Percentiles rank a stretch among this genome's conserved stretches.
Evolutionary conservation across 2,797 vertebrate genomes (phyloP).

Genomic region (Artibeus jamaicensis): DNA sequence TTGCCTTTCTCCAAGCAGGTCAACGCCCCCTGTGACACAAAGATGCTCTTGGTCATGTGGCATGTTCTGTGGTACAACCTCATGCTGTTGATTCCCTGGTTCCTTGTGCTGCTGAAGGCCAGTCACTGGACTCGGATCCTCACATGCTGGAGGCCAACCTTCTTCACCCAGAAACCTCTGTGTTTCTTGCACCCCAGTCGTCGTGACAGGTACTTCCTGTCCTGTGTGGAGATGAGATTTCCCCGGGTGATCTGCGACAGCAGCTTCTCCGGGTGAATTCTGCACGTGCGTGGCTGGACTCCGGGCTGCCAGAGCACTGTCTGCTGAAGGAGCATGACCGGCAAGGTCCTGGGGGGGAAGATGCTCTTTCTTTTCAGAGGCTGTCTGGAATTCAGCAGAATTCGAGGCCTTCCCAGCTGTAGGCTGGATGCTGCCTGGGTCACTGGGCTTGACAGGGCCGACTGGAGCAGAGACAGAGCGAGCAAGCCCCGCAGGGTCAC

Average conservation of each 20-base stretch:
- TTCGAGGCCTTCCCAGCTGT: slow-evolving; percentile 67
- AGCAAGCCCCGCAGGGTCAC: slow-evolving; percentile 84
- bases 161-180: neutral
- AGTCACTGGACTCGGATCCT: neutral
- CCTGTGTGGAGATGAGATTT: slow-evolving; percentile 59
- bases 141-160: slow-evolving; percentile 41
- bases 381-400: slow-evolving; percentile 65
- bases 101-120: neutral
- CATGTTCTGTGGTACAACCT: neutral
- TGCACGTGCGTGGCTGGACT: slow-evolving; percentile 71
- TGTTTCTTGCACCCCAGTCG: neutral
- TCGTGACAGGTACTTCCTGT: slow-evolving; percentile 37
- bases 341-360: slow-evolving; percentile 73
- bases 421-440: slow-evolving; percentile 61
- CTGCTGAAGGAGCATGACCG: slow-evolving; percentile 62
- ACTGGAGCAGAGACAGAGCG: slow-evolving; percentile 86
- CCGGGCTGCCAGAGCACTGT: neutral
- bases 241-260: slow-evolving; percentile 42
- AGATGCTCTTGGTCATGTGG: neutral
- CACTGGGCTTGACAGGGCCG: slow-evolving; percentile 78
- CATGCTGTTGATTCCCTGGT: slow-evolving; percentile 15
- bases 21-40: neutral
- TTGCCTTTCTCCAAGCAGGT: slow-evolving; percentile 33
- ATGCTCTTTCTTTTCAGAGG: slow-evolving; percentile 65
- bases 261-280: slow-evolving; percentile 63